Percentiles rank a stretch among this genome's conserved stretches.
Evolutionary conservation across 92 coral and sea anemone genomes (phyloP).

Genomic region (Epizoanthus ramosus): DNA sequence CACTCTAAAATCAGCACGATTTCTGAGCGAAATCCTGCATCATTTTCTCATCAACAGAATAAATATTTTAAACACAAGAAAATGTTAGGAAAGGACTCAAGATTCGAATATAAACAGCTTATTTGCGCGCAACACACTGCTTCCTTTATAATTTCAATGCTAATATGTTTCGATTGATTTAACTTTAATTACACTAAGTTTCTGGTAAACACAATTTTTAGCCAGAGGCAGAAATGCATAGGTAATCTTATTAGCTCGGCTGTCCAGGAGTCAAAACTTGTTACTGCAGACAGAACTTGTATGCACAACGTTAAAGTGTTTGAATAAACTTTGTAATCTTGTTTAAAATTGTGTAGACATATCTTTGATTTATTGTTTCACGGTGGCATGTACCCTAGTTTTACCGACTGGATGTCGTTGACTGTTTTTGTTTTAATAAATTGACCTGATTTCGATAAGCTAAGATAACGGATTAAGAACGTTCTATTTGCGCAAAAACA

Average conservation of each 20-base stretch:
- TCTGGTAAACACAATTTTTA: conserved; percentile 23
- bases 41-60: not conserved
- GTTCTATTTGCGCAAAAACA: too few species aligned
- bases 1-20: not conserved
- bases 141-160: conserved; percentile 17
- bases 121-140: conserved; percentile 10
- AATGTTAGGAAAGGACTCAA: not conserved
- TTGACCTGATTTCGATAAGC: not conserved
- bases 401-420: not conserved
- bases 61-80: not conserved
- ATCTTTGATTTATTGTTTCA: conserved; percentile 32
- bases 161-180: conserved; percentile 37
- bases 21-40: not conserved
- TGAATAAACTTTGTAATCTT: conserved; percentile 43
- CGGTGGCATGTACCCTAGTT: not conserved
- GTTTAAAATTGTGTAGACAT: conserved; percentile 37
- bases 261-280: conserved; percentile 24
- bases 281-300: conserved; percentile 19
- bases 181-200: conserved; percentile 39
- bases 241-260: conserved; percentile 11
- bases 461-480: conserved; percentile 6
- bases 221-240: conserved; percentile 16
- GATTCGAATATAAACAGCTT: not conserved
- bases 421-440: conserved; percentile 10
- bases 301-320: conserved; percentile 28